These are phyloP conservation scores for Euura lappo DNA, from an alignment of 1,140 invertebrate genomes.

Conservation along the genomic window DNA sequence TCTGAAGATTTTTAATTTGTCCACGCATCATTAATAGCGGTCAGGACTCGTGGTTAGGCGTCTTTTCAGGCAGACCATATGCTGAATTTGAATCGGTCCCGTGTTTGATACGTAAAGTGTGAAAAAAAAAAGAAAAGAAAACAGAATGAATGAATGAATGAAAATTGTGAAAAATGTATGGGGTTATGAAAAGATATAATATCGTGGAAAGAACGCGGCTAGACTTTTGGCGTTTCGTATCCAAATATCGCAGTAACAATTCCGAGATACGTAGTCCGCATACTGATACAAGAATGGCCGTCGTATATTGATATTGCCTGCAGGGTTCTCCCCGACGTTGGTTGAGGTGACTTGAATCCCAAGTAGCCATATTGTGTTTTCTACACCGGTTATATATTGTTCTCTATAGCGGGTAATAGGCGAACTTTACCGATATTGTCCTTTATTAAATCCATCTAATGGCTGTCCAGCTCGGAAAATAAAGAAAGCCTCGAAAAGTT, in stretches of 20 bases:
- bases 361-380: constrained; percentile 7
- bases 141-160: no score
- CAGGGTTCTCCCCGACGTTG: neutral
- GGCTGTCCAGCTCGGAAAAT: neutral
- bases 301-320: constrained; percentile 7
- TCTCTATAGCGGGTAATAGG: neutral
- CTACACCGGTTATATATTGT: constrained; percentile 5
- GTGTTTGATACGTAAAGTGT: no score
- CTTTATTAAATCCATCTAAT: constrained; percentile 6
- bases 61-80: no score
- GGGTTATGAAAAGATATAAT: neutral
- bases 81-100: no score
- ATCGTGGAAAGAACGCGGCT: neutral
- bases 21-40: no score
- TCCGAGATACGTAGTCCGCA: neutral
- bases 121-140: no score
- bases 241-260: constrained; percentile 7
- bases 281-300: constrained; percentile 4
- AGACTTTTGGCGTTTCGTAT: constrained; percentile 1
- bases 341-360: neutral
- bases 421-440: neutral
- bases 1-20: no score
- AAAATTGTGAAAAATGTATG: no score
- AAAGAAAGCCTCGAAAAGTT: neutral
- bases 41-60: no score